phyloP scores from a whole-genome alignment of 2,113 vertebrate species.

The Atherinomorus stipes region DNA sequence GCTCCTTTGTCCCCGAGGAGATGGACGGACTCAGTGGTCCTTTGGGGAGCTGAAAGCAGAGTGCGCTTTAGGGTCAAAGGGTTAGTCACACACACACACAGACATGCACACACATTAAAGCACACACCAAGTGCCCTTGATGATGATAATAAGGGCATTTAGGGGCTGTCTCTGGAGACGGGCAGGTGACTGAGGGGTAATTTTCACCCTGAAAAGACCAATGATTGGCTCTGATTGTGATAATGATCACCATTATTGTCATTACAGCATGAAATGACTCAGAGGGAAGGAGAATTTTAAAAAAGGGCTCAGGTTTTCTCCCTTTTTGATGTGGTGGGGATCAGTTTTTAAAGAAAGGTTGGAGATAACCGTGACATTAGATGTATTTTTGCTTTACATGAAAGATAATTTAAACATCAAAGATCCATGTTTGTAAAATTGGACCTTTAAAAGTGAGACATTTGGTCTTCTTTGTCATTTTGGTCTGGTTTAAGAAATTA shows the following conservation, averaged over 20 bases:
- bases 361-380: slow-evolving; percentile 15
- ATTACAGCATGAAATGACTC: slow-evolving; percentile 75
- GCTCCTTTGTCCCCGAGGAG: slow-evolving; percentile 72
- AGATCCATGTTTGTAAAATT: not conserved
- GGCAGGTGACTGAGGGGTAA: slow-evolving; percentile 82
- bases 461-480: slow-evolving; percentile 13
- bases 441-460: slow-evolving; percentile 4
- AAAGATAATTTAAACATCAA: slow-evolving; percentile 13
- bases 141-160: slow-evolving; percentile 82
- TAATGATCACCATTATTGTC: slow-evolving; percentile 81
- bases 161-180: slow-evolving; percentile 73
- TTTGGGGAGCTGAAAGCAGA: slow-evolving; percentile 53
- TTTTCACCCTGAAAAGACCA: slow-evolving; percentile 81
- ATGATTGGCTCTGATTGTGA: slow-evolving; percentile 82
- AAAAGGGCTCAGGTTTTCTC: slow-evolving; percentile 39
- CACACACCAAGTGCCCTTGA: slow-evolving; percentile 74
- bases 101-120: slow-evolving; percentile 17
- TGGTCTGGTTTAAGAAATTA: slow-evolving; percentile 70
- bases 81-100: slow-evolving; percentile 52
- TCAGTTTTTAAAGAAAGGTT: slow-evolving; percentile 29
- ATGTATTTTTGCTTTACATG: slow-evolving; percentile 1
- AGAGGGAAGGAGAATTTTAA: slow-evolving; percentile 62
- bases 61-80: slow-evolving; percentile 57
- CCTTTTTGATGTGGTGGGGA: slow-evolving; percentile 15
- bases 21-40: slow-evolving; percentile 60